phyloP scores from a whole-genome alignment of 2,888 invertebrate genomes.

The Cloeon dipterum region DNA sequence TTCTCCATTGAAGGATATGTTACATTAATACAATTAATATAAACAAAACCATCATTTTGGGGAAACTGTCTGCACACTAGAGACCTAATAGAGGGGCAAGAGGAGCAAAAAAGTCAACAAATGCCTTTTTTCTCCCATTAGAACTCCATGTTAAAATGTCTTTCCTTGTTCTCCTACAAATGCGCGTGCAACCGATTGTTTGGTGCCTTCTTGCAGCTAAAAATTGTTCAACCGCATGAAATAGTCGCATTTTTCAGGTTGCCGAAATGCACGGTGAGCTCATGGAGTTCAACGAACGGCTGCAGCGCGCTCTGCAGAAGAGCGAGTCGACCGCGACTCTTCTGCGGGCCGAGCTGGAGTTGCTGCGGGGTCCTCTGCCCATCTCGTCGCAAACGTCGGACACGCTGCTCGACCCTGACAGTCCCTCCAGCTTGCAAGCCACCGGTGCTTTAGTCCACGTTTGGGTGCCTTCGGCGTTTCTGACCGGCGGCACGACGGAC shows the following conservation, averaged over 20 bases:
- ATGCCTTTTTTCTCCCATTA: too few relatives aligned
- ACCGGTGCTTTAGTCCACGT: conserved; percentile 39
- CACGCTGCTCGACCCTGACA: conserved; percentile 8
- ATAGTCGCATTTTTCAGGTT: conserved; percentile 37
- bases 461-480: conserved; percentile 71
- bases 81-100: too few relatives aligned
- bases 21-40: too few relatives aligned
- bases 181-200: too few relatives aligned
- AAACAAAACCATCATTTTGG: too few relatives aligned
- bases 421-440: conserved; percentile 9
- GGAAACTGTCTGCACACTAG: too few relatives aligned
- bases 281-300: conserved; percentile 72
- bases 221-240: too few relatives aligned
- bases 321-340: conserved; percentile 28
- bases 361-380: conserved; percentile 36
- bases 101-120: too few relatives aligned
- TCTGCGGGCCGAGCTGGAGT: conserved; percentile 36
- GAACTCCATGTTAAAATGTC: too few relatives aligned
- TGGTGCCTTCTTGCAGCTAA: too few relatives aligned
- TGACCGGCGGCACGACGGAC: conserved; percentile 45
- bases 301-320: conserved; percentile 41
- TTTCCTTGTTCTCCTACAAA: too few relatives aligned
- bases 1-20: too few relatives aligned
- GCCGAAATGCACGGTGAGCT: conserved; percentile 88
- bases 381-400: conserved; percentile 8